Conservation (phyloP, 2,888 invertebrate genomes). For the Rhagonycha lutea region DNA sequence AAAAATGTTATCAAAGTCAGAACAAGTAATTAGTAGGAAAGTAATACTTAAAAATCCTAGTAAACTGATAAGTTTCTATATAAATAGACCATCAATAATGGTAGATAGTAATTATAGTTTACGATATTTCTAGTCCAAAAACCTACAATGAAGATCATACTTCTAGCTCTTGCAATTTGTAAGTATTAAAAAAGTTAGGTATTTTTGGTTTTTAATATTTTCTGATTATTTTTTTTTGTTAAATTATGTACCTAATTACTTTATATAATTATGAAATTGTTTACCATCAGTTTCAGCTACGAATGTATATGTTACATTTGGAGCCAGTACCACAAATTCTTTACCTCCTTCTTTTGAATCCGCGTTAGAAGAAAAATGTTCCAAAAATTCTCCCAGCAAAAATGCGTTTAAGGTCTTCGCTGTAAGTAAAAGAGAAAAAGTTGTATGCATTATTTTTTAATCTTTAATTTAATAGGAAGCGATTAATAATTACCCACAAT, state of each 20-base stretch:
- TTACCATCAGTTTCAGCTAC: background rate
- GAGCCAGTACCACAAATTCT: background rate
- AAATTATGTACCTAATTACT: no score
- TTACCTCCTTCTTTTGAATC: fast-evolving
- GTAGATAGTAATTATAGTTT: background rate
- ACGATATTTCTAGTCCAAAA: background rate
- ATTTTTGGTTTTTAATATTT: no score
- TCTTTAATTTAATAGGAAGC: background rate
- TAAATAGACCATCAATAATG: background rate
- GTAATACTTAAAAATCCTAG: no score
- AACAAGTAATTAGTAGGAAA: no score
- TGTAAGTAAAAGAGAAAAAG: background rate
- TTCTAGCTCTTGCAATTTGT: background rate
- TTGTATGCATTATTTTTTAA: background rate
- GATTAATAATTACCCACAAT: background rate
- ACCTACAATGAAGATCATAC: background rate
- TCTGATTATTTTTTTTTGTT: background rate
- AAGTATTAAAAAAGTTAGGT: background rate
- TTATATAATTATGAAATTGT: background rate
- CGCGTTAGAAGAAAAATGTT: background rate
- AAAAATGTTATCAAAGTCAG: background rate
- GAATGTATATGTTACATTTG: background rate
- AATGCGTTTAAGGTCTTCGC: fast-evolving
- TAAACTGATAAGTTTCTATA: background rate
- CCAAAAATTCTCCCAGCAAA: background rate